Percentiles rank a stretch among this genome's conserved stretches.
phyloP scores from a whole-genome alignment of 2,113 vertebrate species.

The Ailurus styani region DNA sequence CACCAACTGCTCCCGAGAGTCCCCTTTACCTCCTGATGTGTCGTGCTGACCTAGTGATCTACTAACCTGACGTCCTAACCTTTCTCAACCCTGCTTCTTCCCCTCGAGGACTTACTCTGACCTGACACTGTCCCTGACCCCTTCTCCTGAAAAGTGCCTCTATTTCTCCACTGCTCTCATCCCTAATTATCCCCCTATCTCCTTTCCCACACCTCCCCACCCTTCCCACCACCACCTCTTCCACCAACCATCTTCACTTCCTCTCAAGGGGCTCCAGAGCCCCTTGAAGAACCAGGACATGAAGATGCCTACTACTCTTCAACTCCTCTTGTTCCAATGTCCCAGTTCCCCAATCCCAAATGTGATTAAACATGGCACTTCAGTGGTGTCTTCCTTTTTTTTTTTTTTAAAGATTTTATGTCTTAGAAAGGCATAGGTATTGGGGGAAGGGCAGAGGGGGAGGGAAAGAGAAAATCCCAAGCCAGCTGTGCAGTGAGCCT shows the following conservation, averaged over 20 bases:
- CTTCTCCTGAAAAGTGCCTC: slow-evolving; percentile 40
- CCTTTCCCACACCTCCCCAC: slow-evolving; percentile 32
- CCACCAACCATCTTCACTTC: background rate
- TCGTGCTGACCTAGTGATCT: background rate
- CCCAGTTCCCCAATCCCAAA: background rate
- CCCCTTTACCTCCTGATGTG: no score
- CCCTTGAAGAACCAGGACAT: slow-evolving; percentile 71
- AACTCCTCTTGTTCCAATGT: background rate
- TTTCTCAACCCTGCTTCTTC: background rate
- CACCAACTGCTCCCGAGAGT: background rate
- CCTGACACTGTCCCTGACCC: background rate
- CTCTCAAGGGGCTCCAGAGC: background rate
- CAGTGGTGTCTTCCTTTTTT: background rate
- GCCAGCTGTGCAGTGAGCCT: background rate
- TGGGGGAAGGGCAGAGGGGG: background rate
- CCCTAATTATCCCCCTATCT: background rate
- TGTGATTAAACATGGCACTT: slow-evolving; percentile 81
- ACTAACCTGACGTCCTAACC: background rate
- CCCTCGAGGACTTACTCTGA: background rate
- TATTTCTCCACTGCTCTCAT: slow-evolving; percentile 55
- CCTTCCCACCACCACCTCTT: background rate
- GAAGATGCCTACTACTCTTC: slow-evolving; percentile 73
- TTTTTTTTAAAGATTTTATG: background rate
- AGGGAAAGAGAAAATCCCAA: background rate
- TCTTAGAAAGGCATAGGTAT: background rate